These are phyloP conservation scores for Agelaius tricolor DNA, from an alignment of 2,113 vertebrate species.

Conservation along the genomic window DNA sequence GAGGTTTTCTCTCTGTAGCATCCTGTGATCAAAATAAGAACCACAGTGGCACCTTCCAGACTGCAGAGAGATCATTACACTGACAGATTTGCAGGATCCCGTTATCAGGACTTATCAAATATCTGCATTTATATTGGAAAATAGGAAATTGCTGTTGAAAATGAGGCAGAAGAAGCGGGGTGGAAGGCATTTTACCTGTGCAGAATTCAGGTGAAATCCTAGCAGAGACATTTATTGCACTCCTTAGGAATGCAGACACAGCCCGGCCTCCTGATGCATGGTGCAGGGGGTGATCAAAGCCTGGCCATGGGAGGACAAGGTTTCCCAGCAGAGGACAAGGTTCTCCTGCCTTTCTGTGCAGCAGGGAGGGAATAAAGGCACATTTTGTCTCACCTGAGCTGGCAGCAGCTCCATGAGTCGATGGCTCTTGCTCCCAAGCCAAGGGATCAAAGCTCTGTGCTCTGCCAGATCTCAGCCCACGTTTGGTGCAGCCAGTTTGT, in stretches of 20 bases:
- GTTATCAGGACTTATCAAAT: background rate
- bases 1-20: background rate
- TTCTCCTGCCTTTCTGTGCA: background rate
- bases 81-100: background rate
- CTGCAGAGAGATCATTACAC: background rate
- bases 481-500: rapidly evolving
- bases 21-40: background rate
- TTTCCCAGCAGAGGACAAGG: too few relatives aligned
- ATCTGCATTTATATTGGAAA: background rate
- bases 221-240: background rate
- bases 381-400: background rate
- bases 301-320: background rate
- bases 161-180: background rate
- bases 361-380: background rate
- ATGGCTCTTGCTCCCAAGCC: background rate
- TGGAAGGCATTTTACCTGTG: background rate
- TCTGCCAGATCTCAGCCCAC: background rate
- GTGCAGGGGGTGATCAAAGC: rapidly evolving
- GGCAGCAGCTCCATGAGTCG: background rate
- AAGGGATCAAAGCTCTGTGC: background rate
- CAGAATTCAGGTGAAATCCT: background rate
- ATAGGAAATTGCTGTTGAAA: background rate
- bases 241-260: background rate
- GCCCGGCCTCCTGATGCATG: rapidly evolving
- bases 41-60: background rate